A percentile compares a stretch with the other conserved stretches of the same genome.
Conservation (phyloP, 1,140 invertebrate species). For the Drosophila dunni region DNA sequence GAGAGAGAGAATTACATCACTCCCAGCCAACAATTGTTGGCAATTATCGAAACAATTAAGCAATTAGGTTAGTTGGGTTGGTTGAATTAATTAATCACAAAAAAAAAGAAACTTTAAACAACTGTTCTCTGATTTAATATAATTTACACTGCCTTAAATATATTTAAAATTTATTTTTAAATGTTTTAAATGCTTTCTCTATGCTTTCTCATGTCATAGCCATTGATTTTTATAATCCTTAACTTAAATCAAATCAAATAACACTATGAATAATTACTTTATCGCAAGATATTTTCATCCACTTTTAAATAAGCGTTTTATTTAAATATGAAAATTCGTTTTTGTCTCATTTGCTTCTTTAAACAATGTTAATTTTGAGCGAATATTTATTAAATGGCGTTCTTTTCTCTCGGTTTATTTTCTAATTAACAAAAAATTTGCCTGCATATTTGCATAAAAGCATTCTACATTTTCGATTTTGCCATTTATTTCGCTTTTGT, state of each 20-base stretch:
- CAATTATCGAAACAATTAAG: no score
- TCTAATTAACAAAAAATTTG: constrained; percentile 61
- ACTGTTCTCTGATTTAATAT: no score
- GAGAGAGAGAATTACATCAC: background rate
- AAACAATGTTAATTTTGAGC: constrained; percentile 7
- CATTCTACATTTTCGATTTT: background rate
- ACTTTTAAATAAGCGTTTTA: background rate
- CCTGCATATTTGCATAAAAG: constrained; percentile 56
- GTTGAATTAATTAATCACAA: no score
- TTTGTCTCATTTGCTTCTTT: constrained; percentile 18
- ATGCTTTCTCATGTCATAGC: no score
- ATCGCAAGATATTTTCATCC: background rate
- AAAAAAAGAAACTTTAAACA: no score
- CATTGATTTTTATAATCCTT: background rate
- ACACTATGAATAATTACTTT: background rate
- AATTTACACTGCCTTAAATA: no score
- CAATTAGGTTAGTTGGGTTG: no score
- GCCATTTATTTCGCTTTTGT: constrained; percentile 7
- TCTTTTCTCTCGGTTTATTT: constrained; percentile 57
- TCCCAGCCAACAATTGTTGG: background rate
- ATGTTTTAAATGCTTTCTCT: no score
- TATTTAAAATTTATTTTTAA: no score
- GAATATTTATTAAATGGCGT: constrained; percentile 43
- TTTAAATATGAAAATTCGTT: constrained; percentile 9
- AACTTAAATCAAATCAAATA: background rate